Evolutionary conservation across 1,140 invertebrate genomes (phyloP).

Genomic region (Drosophila miranda): DNA sequence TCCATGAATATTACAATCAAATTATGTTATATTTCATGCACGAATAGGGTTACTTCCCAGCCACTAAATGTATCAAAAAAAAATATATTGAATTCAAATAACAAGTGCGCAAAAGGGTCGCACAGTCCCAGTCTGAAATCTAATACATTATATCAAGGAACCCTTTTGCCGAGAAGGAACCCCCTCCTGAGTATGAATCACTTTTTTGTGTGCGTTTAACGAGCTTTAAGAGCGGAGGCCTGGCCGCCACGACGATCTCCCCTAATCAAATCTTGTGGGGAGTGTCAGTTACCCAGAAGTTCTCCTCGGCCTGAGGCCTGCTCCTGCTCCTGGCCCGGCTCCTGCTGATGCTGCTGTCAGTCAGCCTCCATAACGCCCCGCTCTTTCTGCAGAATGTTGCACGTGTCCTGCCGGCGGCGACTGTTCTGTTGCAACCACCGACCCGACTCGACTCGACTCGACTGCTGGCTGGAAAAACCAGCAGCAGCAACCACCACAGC

Average conservation of each 20-base stretch:
- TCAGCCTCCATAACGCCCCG: conserved; percentile 5
- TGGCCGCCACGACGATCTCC: conserved; percentile 12
- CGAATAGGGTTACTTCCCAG: neutral
- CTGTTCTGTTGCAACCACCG: conserved; percentile 38
- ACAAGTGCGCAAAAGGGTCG: conserved; percentile 5
- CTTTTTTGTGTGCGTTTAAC: conserved; percentile 29
- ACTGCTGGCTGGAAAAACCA: neutral
- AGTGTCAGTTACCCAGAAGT: conserved; percentile 44
- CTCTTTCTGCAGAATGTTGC: conserved; percentile 30
- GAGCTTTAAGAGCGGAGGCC: conserved; percentile 15
- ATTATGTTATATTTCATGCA: conserved; percentile 27
- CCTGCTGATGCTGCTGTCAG: conserved; percentile 32
- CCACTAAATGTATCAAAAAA: neutral
- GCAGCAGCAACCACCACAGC: conserved; percentile 42
- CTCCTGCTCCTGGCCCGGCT: conserved; percentile 1
- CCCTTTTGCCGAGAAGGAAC: neutral
- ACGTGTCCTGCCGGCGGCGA: conserved; percentile 41
- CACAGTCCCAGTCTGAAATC: neutral
- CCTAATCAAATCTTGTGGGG: conserved; percentile 51
- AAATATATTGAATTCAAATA: conserved; percentile 1
- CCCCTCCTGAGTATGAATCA: conserved; percentile 19
- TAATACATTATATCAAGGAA: neutral
- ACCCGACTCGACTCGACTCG: neutral
- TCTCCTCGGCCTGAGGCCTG: neutral
- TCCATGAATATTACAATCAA: conserved; percentile 31